Evolutionary conservation across 2,888 invertebrate genomes (phyloP).

Genomic region (Laothoe populi): DNA sequence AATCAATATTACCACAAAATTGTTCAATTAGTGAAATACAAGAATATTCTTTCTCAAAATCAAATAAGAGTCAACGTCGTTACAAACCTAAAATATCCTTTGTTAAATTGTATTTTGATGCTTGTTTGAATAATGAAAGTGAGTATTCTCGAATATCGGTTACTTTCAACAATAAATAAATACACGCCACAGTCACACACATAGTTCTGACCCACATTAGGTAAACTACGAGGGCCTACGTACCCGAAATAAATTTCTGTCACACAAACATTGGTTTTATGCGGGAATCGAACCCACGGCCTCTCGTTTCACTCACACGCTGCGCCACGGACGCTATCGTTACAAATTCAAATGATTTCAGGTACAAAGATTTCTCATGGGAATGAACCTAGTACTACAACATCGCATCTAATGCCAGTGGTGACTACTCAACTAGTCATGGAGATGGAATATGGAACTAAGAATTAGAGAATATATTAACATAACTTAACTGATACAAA

Average conservation of each 20-base stretch:
- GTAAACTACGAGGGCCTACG: too few relatives aligned
- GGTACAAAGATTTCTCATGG: neutral
- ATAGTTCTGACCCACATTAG: too few relatives aligned
- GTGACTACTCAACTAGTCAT: conserved; percentile 11
- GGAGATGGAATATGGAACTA: conserved; percentile 8
- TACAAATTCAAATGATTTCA: neutral
- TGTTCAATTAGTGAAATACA: neutral
- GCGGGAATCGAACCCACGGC: too few relatives aligned
- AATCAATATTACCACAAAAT: conserved; percentile 6
- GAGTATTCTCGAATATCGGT: neutral
- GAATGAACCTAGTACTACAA: neutral
- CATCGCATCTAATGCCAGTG: neutral
- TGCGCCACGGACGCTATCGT: too few relatives aligned
- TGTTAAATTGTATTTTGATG: conserved; percentile 45
- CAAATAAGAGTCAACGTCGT: neutral
- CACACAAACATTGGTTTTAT: too few relatives aligned
- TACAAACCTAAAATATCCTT: conserved; percentile 41
- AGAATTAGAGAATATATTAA: neutral
- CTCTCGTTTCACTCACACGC: too few relatives aligned
- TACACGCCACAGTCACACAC: too few relatives aligned
- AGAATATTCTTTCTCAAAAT: neutral
- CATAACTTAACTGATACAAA: too few relatives aligned
- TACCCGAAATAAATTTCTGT: too few relatives aligned
- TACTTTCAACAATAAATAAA: too few relatives aligned
- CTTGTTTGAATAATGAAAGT: conserved; percentile 32